phyloP scores from a whole-genome alignment of 2,888 invertebrate species.

The Acrobeloides nanus region DNA sequence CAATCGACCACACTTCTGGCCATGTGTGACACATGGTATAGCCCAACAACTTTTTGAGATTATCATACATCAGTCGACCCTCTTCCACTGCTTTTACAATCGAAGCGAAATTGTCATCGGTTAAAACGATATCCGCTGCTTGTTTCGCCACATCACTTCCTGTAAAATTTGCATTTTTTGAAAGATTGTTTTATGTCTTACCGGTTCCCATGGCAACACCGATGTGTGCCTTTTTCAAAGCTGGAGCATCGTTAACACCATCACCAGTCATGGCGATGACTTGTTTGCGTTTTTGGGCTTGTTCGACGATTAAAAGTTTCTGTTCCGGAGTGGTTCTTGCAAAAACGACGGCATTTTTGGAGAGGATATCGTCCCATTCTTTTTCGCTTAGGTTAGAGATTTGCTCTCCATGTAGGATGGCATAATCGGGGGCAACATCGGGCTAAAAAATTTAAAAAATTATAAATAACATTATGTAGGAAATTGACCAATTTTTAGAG shows the following conservation, averaged over 20 bases:
- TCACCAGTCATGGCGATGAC: constrained; percentile 26
- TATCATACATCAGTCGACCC: constrained; percentile 25
- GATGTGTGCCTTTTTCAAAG: constrained; percentile 19
- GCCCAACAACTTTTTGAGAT: constrained; percentile 19
- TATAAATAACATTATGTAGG: too few relatives aligned
- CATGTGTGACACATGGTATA: constrained; percentile 18
- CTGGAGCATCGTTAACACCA: constrained; percentile 25
- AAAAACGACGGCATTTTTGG: constrained; percentile 12
- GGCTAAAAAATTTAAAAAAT: constrained; percentile 1
- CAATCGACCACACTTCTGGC: constrained; percentile 24
- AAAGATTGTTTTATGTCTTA: background rate
- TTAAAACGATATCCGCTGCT: constrained; percentile 37
- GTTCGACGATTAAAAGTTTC: constrained; percentile 23
- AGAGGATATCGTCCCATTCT: constrained; percentile 20
- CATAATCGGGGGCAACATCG: constrained; percentile 3
- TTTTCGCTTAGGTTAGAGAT: constrained; percentile 13
- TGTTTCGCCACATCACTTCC: constrained; percentile 42
- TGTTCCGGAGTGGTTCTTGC: constrained; percentile 25
- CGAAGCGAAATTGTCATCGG: constrained; percentile 38
- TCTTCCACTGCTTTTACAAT: constrained; percentile 28
- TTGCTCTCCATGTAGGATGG: constrained; percentile 14
- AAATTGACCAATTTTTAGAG: too few relatives aligned
- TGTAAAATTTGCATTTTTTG: background rate
- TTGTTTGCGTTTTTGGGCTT: constrained; percentile 20
- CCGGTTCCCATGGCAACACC: constrained; percentile 20